Base-by-base conservation (phyloP, 2,797 vertebrate species). In the Megalops cyprinoides region DNA sequence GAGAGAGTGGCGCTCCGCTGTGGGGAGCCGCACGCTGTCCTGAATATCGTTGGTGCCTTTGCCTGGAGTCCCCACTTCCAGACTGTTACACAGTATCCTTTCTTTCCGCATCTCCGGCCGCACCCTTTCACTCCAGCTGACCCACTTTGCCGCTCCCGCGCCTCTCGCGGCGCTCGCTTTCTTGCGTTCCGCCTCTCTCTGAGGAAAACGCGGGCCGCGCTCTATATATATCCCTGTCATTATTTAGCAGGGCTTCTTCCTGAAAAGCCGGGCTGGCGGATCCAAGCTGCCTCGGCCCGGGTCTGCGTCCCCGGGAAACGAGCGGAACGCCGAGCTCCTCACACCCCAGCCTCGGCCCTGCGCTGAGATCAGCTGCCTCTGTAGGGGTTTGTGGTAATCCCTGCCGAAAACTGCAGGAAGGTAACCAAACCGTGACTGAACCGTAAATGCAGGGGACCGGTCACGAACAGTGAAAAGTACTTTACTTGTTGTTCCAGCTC, bases 321-420 rank as follows among this genome's bases (percentile, higher is more conserved):
- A 10, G 20, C 23, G 39, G 37, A 44, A 3, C 8, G 15, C 67
- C 10, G 23, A 18, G 20, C 7, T 42, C 82, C 58, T 76, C 82
- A 77, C 65, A 58, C 83, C 84, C 77, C 82, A 80, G 80, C 78
- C 77, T 77, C 42, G 18, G 82, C 80, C 86, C 84, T 77, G 80
- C 51, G 86, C 84, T 71, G 79, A 76, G 82, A 3, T 77, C 81
- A 78, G 80, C 67, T 42, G 20, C 82, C 39, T 23, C n/a, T 51
- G 78, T 82, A 75, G 18, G 23, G 55, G 79, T 71, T 71, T 62
- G 76, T 75, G 84, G 86, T 46, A 56, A 74, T 78, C 80, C 20
- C 74, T 4, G 55, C 3, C 34, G 34, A 4, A 25, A 39, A n/a
- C 20, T 28, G 53, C 4, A 9, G n/a, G 5, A 42, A 31, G 15